A percentile compares a stretch with the other conserved stretches of the same genome.
phyloP scores from a whole-genome alignment of 2,113 vertebrate species.

The Haliaeetus leucogaster region DNA sequence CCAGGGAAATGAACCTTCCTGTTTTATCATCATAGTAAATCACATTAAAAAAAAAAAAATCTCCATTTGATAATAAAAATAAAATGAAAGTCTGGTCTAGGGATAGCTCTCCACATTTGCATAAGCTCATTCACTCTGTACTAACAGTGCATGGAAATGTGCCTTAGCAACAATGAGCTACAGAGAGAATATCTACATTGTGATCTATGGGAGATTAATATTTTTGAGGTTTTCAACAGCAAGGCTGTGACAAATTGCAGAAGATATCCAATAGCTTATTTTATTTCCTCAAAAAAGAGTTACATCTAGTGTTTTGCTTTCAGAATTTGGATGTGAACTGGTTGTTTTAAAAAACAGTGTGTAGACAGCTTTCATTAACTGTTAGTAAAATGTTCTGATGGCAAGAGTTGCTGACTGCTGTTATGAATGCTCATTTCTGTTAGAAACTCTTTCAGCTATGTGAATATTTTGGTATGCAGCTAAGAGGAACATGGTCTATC shows the following conservation, averaged over 20 bases:
- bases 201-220: neutral
- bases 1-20: neutral
- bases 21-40: slow-evolving; percentile 4
- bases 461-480: neutral
- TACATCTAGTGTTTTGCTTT: neutral
- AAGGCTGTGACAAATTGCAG: neutral
- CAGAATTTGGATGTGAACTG: neutral
- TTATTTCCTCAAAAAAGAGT: neutral
- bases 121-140: neutral
- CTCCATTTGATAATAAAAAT: neutral
- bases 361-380: neutral
- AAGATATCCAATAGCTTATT: neutral
- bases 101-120: neutral
- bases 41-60: neutral
- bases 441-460: neutral
- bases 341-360: neutral
- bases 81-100: neutral
- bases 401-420: neutral
- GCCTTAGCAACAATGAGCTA: neutral
- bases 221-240: neutral
- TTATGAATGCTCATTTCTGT: neutral
- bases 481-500: neutral
- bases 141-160: neutral
- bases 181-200: neutral
- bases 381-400: neutral